Evolutionary conservation across 2,888 invertebrate species (phyloP).

Genomic region (Andrena praecox): DNA sequence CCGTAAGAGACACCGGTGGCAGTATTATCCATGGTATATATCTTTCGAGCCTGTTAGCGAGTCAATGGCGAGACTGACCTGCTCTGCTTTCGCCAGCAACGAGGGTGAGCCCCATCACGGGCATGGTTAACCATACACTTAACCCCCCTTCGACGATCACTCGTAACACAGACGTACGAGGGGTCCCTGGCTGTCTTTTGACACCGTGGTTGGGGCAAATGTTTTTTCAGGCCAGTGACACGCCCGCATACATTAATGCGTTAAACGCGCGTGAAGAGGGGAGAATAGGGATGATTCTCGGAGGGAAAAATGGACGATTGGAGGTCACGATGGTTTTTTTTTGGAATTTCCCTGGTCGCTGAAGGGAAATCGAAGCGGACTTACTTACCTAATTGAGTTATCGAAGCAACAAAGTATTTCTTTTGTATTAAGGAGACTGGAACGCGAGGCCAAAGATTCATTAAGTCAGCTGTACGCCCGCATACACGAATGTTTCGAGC

Average conservation of each 20-base stretch:
- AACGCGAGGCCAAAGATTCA: too few relatives aligned
- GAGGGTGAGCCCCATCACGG: constrained; percentile 41
- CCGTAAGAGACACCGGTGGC: constrained; percentile 24
- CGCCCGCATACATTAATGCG: constrained; percentile 55
- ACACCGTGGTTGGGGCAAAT: constrained; percentile 6
- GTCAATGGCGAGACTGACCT: constrained; percentile 37
- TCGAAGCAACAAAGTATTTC: too few relatives aligned
- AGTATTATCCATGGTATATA: constrained; percentile 31
- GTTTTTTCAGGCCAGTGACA: constrained; percentile 44
- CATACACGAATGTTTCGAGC: too few relatives aligned
- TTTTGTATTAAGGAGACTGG: too few relatives aligned
- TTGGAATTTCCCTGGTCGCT: background rate
- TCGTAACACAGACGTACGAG: constrained; percentile 46
- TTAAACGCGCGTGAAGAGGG: background rate
- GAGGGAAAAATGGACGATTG: constrained; percentile 1
- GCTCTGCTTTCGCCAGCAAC: constrained; percentile 16
- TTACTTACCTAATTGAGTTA: too few relatives aligned
- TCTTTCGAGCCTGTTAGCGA: constrained; percentile 11
- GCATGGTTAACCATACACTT: constrained; percentile 62
- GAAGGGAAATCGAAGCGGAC: background rate
- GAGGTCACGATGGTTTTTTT: background rate
- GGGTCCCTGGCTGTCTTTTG: constrained; percentile 38
- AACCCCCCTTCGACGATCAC: constrained; percentile 23
- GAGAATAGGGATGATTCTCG: background rate
- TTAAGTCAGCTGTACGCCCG: too few relatives aligned